Evolutionary conservation across 1,140 invertebrate species (phyloP), one percentile per base, ranked within the genome.

Genomic region (Bathynomus jamesi): DNA sequence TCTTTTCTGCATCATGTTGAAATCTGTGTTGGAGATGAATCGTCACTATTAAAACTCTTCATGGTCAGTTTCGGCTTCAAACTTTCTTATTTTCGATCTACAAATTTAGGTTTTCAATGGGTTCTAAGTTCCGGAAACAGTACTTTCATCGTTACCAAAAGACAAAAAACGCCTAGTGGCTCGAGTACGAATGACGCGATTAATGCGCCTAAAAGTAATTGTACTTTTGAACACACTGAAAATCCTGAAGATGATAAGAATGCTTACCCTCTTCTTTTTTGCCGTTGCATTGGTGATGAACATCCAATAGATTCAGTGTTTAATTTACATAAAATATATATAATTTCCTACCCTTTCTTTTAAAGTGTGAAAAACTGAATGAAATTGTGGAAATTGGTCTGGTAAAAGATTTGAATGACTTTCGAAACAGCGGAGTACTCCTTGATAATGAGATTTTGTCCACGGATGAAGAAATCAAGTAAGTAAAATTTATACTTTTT

Each of bases 1-100:
- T 40, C 70, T 13, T 65, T 67, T 27, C 73, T 85, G n/a, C 83
- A 85, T 78, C 84, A 85, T 68, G 78, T 85, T 61, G 83, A 85
- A 80, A 78, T 85, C 70, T 83, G 83, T 64, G 81, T 83, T 0
- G 65, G 67, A 29, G 78, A 84, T 75, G 81, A 80, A 5, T 64
- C 75, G 28, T 72, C 73, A 30, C 65, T 81, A 28, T 24, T 78
- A 4, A 46, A 71, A 62, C 77, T 77, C 13, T 78, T 84, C 29
- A 69, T 62, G 4, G 70, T 78, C 28, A 80, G 82, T 31, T 83
- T 82, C 73, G 80, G 79, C 28, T 83, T 85, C 70, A 31, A 65
- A 0, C 66, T 81, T 21, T 70, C 80, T 27, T 83, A 80, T 3
- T 76, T 69, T 3, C 76, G 83, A 66, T 69, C 72, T 27, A 82